A percentile compares a stretch with the other conserved stretches of the same genome.
Evolutionary conservation across 2,113 vertebrate genomes (phyloP).

Genomic region (Gasterosteus nipponicus): DNA sequence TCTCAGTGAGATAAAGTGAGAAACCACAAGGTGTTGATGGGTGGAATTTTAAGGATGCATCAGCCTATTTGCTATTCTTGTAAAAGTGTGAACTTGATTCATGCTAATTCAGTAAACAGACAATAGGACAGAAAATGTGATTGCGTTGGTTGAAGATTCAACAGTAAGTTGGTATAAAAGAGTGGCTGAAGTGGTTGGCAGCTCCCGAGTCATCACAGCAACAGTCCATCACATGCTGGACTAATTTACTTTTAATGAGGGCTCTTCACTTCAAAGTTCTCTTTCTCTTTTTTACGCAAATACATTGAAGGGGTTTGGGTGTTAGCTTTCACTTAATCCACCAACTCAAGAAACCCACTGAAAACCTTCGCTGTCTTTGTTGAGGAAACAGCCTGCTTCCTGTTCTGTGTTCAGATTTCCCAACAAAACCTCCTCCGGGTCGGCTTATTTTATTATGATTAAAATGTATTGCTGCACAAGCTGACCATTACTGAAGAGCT

Average conservation of each 20-base stretch:
- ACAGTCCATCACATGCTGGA: background rate
- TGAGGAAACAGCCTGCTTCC: conserved; percentile 36
- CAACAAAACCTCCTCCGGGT: conserved; percentile 33
- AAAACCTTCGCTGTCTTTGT: conserved; percentile 51
- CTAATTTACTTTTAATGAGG: conserved; percentile 25
- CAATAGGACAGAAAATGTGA: background rate
- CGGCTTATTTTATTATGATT: conserved; percentile 6
- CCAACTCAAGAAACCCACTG: conserved; percentile 45
- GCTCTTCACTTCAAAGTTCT: conserved; percentile 30
- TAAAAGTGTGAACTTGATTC: conserved; percentile 18
- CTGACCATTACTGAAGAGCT: background rate
- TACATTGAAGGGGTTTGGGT: conserved; percentile 31
- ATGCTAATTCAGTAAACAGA: background rate
- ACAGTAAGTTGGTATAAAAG: background rate
- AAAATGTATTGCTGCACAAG: background rate
- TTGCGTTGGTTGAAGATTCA: background rate
- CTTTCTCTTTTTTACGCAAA: conserved; percentile 11
- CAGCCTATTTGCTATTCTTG: conserved; percentile 12
- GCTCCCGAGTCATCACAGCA: conserved; percentile 5
- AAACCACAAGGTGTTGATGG: background rate
- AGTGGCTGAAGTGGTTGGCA: background rate
- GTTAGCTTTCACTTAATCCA: conserved; percentile 38
- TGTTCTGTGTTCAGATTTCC: conserved; percentile 42
- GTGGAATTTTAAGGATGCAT: conserved; percentile 3
- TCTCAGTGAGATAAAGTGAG: background rate